Evolutionary conservation across 2,797 vertebrate species (phyloP), one percentile per base, ranked within the genome.

Genomic region (Eremophila alpestris): DNA sequence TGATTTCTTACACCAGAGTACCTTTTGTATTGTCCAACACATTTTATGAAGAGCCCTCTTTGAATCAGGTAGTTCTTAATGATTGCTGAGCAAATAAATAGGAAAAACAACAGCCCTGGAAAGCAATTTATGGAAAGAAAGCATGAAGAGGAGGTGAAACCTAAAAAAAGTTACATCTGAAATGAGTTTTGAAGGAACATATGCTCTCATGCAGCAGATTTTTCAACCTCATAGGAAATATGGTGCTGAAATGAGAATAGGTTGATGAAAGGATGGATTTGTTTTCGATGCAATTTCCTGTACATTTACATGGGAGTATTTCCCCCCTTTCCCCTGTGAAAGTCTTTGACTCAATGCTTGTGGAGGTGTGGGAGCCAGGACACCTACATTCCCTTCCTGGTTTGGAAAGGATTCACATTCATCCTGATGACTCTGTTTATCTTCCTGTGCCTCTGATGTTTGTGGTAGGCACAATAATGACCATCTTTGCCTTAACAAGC

Each of bases 121-220:
- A 95, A 95, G 89, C 56, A 94, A 70, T 90, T 88, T 94, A 82
- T 60, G 90, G 89, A 73, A 91, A 83, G 68, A 87, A 96, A 94
- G 40, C 59, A 94, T 1, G n/a, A 93, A 95, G 87, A 85, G 65
- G 94, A 96, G 91, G 93, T 94, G 90, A 94, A 90, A 90, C 90
- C 94, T 96, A 93, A 94, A 95, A 96, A 84, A 93, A 89, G 88
- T 95, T 94, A 94, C 81, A 87, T 97, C 77, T 94, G 94, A 97
- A 96, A 91, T 79, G 58, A 89, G 69, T 95, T 97, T 96, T 93
- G 94, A 97, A 96, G 87, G 89, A 96, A 91, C 94, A 95, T 95
- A 96, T 96, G 94, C 83, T 97, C 90, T 93, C 93, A 81, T 86
- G 89, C 60, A 89, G 89, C 95, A 96, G 96, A 94, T 96, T 95